Conservation (phyloP, 2,113 vertebrate species). For the Falco punctatus region DNA sequence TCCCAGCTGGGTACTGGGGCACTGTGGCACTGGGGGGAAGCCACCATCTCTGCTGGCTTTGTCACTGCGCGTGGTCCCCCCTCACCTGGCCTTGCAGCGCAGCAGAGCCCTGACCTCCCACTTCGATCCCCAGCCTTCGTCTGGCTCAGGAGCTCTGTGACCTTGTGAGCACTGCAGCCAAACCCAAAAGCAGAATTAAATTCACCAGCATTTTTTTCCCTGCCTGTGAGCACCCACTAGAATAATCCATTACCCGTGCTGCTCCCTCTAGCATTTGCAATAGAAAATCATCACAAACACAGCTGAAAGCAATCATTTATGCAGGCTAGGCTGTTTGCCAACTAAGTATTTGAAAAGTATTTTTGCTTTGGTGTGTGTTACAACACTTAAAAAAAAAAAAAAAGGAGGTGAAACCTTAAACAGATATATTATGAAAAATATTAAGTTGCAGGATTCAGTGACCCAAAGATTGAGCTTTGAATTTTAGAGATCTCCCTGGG, state of each 20-base stretch:
- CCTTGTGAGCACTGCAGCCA: not conserved
- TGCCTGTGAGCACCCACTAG: not conserved
- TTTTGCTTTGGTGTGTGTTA: not conserved
- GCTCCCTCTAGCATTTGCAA: not conserved
- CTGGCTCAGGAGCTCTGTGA: not conserved
- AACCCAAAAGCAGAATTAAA: not conserved
- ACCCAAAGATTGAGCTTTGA: not conserved
- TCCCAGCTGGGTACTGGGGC: not conserved
- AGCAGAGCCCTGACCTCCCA: not conserved
- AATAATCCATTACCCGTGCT: not conserved
- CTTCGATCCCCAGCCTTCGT: not conserved
- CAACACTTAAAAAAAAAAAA: not conserved
- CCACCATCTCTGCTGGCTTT: not conserved
- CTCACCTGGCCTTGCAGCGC: not conserved
- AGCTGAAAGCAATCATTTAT: not conserved
- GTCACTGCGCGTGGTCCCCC: accelerated
- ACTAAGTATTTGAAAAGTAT: not conserved
- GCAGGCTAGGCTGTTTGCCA: not conserved
- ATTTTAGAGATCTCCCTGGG: not conserved
- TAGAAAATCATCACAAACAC: not conserved
- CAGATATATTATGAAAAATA: not conserved
- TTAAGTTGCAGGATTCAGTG: not conserved
- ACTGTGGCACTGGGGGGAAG: accelerated
- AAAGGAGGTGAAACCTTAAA: not conserved
- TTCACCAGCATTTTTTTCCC: not conserved